Base-by-base conservation (phyloP, 2,888 invertebrate genomes). In the Drosophila lacicola region DNA sequence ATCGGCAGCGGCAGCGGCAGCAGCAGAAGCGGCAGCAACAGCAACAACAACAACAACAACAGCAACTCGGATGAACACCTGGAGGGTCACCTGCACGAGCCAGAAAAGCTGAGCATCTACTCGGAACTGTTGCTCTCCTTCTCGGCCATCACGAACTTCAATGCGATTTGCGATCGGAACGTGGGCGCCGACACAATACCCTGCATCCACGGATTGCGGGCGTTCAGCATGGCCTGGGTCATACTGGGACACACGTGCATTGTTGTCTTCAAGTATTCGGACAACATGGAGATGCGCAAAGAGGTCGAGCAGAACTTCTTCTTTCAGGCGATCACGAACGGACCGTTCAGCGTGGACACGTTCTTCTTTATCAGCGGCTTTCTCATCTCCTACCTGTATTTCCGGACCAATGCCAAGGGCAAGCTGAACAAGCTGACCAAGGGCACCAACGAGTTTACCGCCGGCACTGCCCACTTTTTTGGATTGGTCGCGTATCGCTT, bases 341-440 rank as follows among this genome's bases (percentile, higher is more conserved):
- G 96, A 0, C 95, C 96, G 0, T 96, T 96, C 91, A 96, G 96
- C 68, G 96, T 96, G 1, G 96, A 96, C 87, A 96, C 96, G 0
- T 96, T 96, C 93, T 96, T 96, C 93, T 96, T 96, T 90, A 94
- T 95, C 91, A 97, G 97, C 74, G 97, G 97, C 9, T 94, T 97
- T 88, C 93, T 97, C 81, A 96, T 97, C 6, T 95, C 97, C n/a
- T 97, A 96, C 92, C 93, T 97, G 51, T 97, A 96, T 92, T 97
- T 97, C 93, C 94, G 97, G 36, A 96, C 96, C 1, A 95, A 95
- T 89, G 95, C 95, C 13, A 96, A 95, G 90, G 96, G 96, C 55
- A 95, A 95, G 88, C 92, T 96, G 71, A 96, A 96, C 80, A 92
- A 93, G 63, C 93, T 95, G 46, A 94, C 95, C 47, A 95, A 95